A percentile compares a stretch with the other conserved stretches of the same genome.
phyloP scores from a whole-genome alignment of 2,113 vertebrate genomes.

The Myiozetetes cayanensis region DNA sequence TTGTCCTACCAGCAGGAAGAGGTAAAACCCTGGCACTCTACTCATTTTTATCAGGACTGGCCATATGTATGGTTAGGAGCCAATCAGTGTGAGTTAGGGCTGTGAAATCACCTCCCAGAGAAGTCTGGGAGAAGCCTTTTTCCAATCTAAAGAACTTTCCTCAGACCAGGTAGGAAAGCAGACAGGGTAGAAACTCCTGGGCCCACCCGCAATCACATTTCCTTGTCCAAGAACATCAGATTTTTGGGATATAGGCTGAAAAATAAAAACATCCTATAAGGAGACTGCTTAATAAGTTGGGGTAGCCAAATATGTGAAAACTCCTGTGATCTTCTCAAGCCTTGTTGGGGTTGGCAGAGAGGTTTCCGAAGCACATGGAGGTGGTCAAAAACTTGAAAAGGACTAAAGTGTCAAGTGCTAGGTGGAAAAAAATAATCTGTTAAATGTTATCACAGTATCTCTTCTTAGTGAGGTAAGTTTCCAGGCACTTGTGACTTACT shows the following conservation, averaged over 20 bases:
- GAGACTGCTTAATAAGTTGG: conserved; percentile 63
- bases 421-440: conserved; percentile 23
- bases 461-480: conserved; percentile 31
- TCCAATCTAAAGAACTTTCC: conserved; percentile 2
- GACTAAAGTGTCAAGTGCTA: conserved; percentile 23
- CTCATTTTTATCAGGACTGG: not conserved
- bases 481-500: not conserved
- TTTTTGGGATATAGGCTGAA: conserved; percentile 67
- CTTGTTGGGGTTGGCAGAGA: conserved; percentile 66
- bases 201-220: conserved; percentile 65
- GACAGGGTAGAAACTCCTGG: not conserved
- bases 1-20: not conserved
- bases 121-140: not conserved
- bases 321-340: conserved; percentile 60
- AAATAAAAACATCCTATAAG: conserved; percentile 75
- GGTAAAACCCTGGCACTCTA: not conserved
- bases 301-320: conserved; percentile 61
- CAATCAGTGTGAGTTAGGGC: not conserved
- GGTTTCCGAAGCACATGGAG: conserved; percentile 50
- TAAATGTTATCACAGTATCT: conserved; percentile 35
- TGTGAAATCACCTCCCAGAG: not conserved
- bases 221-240: conserved; percentile 70
- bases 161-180: conserved; percentile 30
- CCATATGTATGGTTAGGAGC: not conserved
- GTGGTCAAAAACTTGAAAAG: conserved; percentile 53